These are phyloP conservation scores for Drosophila buzzatii DNA, from an alignment of 2,888 invertebrate species.

Conservation along the genomic window DNA sequence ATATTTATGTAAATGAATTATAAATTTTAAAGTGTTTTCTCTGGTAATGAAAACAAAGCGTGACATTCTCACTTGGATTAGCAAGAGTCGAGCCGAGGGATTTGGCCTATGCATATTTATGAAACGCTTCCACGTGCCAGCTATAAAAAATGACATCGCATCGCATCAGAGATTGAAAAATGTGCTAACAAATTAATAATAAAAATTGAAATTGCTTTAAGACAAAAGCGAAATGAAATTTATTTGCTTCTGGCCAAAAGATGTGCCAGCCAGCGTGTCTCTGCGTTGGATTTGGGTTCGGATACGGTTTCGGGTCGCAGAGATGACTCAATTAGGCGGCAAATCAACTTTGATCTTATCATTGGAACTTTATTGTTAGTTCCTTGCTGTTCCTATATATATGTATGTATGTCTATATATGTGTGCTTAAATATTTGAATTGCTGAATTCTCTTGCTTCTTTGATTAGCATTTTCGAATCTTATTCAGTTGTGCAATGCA, in stretches of 20 bases:
- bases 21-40: slow-evolving; percentile 32
- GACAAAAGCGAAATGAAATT: slow-evolving; percentile 57
- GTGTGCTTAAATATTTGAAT: slow-evolving; percentile 43
- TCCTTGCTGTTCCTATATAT: slow-evolving; percentile 21
- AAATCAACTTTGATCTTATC: slow-evolving; percentile 57
- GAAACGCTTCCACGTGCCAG: slow-evolving; percentile 67
- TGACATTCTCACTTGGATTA: slow-evolving; percentile 19
- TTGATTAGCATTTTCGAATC: slow-evolving; percentile 40
- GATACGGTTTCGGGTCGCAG: not conserved
- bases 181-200: slow-evolving; percentile 73
- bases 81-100: not conserved
- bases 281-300: slow-evolving; percentile 1
- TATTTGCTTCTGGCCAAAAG: slow-evolving; percentile 46
- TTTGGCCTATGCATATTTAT: slow-evolving; percentile 70
- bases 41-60: slow-evolving; percentile 43
- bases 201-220: slow-evolving; percentile 50
- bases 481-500: slow-evolving; percentile 51
- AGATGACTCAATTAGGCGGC: slow-evolving; percentile 62
- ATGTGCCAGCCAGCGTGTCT: slow-evolving; percentile 67
- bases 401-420: not conserved
- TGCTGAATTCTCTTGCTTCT: slow-evolving; percentile 32
- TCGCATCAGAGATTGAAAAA: slow-evolving; percentile 35
- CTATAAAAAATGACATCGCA: slow-evolving; percentile 40
- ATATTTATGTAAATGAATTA: slow-evolving; percentile 37
- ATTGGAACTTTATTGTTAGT: slow-evolving; percentile 7